Evolutionary conservation across 2,113 vertebrate genomes (phyloP).

Genomic region (Saguinus imperator): DNA sequence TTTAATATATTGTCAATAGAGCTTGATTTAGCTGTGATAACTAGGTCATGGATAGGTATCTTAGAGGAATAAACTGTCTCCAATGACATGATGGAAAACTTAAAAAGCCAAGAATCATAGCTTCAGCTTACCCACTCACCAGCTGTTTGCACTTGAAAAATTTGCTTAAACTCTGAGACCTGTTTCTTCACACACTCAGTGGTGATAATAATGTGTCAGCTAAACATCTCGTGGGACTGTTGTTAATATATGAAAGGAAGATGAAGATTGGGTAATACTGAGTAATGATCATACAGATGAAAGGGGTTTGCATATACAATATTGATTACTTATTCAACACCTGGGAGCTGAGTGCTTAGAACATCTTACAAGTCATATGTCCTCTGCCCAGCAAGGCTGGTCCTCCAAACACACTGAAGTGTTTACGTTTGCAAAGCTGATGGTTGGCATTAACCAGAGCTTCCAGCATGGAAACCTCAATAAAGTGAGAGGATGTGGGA

Average conservation of each 20-base stretch:
- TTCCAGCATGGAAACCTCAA: neutral
- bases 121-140: neutral
- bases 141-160: neutral
- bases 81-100: neutral
- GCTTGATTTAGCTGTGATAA: slow-evolving; percentile 18
- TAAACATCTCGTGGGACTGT: neutral
- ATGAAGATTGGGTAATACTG: neutral
- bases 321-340: neutral
- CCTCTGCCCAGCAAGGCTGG: neutral
- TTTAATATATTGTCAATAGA: neutral
- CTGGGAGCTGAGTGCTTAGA: neutral
- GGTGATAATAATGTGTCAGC: neutral
- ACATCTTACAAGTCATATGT: neutral
- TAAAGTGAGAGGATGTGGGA: neutral
- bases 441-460: neutral
- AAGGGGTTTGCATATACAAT: neutral
- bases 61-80: neutral
- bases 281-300: neutral
- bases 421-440: neutral
- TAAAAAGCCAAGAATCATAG: neutral
- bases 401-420: neutral
- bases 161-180: neutral
- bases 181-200: neutral
- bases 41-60: neutral
- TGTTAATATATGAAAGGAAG: neutral